Evolutionary conservation across 2,113 vertebrate species (phyloP), one percentile per base, ranked within the genome.

Genomic region (Tetraodon nigroviridis): DNA sequence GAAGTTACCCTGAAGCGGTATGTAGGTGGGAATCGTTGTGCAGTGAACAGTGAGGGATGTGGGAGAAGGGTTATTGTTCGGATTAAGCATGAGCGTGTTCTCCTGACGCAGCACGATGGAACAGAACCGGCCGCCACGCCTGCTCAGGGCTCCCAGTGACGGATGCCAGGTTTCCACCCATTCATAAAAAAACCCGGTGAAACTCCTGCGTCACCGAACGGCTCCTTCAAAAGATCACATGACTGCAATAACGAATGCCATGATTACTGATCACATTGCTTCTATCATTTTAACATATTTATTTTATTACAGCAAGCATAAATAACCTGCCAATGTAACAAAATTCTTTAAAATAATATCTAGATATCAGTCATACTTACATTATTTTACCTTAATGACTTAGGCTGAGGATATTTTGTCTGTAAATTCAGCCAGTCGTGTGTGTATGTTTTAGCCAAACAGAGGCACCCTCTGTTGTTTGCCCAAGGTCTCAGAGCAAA

Each of bases 381-480:
- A 29, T 29, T 29, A 29, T 29, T 29, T 29, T 29, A 29, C 27
- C 27, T 7, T 29, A 4, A 29, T 29, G 27, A 29, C 7, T 29
- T 29, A 29, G 7, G 7, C 7, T 29, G 27, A 29, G 27, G 27
- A 29, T 29, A 32, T 32, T 32, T 32, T 32, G 29, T 32, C 8
- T 10, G 8, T 10, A 10, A 37, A 10, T 37, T 37, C 32, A 12
- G 32, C 32, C 51, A 71, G 40, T 17, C 2, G 42, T 37, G 19
- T 16, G 29, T 41, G 18, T 55, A 32, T 40, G 47, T 18, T 62
- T 64, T 45, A 49, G 55, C 24, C 69, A 80, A 19, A 66, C 69
- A 80, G 22, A 66, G 56, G 10, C 67, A 18, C 51, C 6, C 67
- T 51, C 47, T 16, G 15, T 86, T 70, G 15, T 86, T 70, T 81